Base-by-base conservation (phyloP, 2,797 vertebrate genomes). In the Malacoctenus gilli region DNA sequence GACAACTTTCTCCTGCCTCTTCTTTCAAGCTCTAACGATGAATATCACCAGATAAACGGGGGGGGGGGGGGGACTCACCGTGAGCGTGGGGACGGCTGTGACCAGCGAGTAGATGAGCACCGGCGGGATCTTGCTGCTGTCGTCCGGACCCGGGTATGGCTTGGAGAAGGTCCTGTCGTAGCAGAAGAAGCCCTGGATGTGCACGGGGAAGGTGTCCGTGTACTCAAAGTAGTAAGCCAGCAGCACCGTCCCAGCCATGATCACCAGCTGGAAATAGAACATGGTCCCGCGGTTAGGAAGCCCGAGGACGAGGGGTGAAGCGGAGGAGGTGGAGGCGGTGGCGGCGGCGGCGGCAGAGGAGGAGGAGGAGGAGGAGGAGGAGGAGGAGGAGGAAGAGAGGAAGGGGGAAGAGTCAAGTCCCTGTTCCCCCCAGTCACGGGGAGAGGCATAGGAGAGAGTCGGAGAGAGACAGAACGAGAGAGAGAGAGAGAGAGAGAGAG, bases 161-260 rank as follows among this genome's bases (percentile, higher is more conserved):
- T 94, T 95, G 32, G 94, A 93, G 32, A 95, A 94, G 50, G 89
- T 81, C 41, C 90, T 94, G 82, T 95, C 95, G 4, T 92, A 94
- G 87, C 95, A 96, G 92, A 96, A 96, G 89, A 96, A 96, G 28
- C 95, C 95, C 74, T 95, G 95, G 59, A 92, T 66, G 80, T 96
- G 94, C 37, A 95, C 94, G 0, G 95, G 93, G 84, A 96, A 96
- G 15, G 94, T 95, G 87, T 96, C 94, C 0, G 94, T 95, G 89
- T 94, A 96, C 85, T 96, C 94, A 21, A 96, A 92, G 87, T 95
- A 94, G 87, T 96, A 96, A 2, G 95, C 94, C 42, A 96, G 89
- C 73, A 96, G 89, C 64, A 95, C 91, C 5, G 93, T 95, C 38
- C 93, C 91, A 11, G 94, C 93, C 92, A 96, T 93, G 79, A 96